Conservation (phyloP, 1,140 invertebrate genomes). For the Campoletis sonorensis region DNA sequence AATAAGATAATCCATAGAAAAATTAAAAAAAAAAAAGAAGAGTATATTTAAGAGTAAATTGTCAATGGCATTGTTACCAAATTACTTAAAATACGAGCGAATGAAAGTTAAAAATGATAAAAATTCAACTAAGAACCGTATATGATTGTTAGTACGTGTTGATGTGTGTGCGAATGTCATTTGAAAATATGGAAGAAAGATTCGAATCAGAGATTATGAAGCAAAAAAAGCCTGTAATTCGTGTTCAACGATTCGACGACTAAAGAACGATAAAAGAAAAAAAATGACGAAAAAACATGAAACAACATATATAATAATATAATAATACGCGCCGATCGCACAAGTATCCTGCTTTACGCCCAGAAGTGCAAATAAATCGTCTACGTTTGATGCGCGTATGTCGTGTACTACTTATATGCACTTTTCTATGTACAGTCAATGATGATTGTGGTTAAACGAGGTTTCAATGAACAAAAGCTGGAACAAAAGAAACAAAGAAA, state of each 20-base stretch:
- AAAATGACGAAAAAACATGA: neutral
- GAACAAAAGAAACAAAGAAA: neutral
- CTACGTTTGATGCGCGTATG: neutral
- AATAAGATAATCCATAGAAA: neutral
- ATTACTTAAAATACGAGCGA: conserved; percentile 44
- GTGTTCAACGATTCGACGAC: conserved; percentile 21
- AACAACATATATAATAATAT: neutral
- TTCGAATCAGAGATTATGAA: neutral
- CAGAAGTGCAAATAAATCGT: conserved; percentile 32
- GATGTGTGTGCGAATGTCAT: neutral
- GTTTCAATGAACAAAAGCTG: neutral
- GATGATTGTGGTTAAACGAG: conserved; percentile 11
- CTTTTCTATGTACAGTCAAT: conserved; percentile 30
- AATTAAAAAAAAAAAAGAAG: conserved; percentile 25
- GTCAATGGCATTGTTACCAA: conserved; percentile 50
- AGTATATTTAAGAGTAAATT: conserved; percentile 42
- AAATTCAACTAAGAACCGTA: conserved; percentile 1
- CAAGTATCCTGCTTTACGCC: conserved; percentile 39
- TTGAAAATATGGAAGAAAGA: neutral
- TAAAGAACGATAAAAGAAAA: neutral
- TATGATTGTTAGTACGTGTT: conserved; percentile 13
- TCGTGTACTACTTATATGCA: neutral
- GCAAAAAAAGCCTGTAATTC: neutral
- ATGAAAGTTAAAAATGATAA: conserved; percentile 4
- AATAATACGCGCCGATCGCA: conserved; percentile 36